phyloP scores from a whole-genome alignment of 2,113 vertebrate species.

The Siphamia tubifer region DNA sequence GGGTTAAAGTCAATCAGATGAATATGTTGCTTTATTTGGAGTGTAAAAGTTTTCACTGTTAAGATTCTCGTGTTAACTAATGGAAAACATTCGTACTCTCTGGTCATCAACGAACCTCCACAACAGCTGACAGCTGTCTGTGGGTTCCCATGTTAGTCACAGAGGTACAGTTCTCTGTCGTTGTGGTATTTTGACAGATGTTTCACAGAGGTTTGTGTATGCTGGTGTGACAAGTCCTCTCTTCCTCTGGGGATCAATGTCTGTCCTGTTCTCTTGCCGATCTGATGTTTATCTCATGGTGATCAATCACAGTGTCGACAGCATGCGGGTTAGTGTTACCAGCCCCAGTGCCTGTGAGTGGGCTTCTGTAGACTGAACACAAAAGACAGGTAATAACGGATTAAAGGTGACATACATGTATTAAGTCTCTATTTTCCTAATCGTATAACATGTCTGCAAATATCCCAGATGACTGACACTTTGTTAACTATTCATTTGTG shows the following conservation, averaged over 20 bases:
- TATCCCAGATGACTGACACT: neutral
- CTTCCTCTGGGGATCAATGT: conserved; percentile 76
- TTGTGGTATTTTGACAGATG: conserved; percentile 74
- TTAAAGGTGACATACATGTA: neutral
- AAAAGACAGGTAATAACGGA: conserved; percentile 34
- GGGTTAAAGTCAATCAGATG: neutral
- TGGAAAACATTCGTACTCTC: neutral
- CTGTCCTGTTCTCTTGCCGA: conserved; percentile 72
- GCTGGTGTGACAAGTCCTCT: conserved; percentile 68
- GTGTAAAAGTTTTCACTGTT: neutral
- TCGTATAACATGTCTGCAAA: neutral
- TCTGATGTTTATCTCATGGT: conserved; percentile 78
- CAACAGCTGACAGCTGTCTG: conserved; percentile 58
- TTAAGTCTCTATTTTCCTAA: neutral
- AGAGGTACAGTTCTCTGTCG: conserved; percentile 63
- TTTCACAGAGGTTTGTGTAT: conserved; percentile 68
- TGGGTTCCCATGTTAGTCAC: conserved; percentile 61
- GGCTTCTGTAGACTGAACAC: conserved; percentile 8
- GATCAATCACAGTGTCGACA: conserved; percentile 78
- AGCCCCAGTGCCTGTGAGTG: conserved; percentile 41
- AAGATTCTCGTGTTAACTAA: conserved; percentile 4
- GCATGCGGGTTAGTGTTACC: conserved; percentile 68
- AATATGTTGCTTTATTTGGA: neutral
- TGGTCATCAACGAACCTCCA: conserved; percentile 44
- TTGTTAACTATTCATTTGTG: too few species aligned